Evolutionary conservation across 2,113 vertebrate genomes (phyloP).

Genomic region (Mormoops blainvillei): DNA sequence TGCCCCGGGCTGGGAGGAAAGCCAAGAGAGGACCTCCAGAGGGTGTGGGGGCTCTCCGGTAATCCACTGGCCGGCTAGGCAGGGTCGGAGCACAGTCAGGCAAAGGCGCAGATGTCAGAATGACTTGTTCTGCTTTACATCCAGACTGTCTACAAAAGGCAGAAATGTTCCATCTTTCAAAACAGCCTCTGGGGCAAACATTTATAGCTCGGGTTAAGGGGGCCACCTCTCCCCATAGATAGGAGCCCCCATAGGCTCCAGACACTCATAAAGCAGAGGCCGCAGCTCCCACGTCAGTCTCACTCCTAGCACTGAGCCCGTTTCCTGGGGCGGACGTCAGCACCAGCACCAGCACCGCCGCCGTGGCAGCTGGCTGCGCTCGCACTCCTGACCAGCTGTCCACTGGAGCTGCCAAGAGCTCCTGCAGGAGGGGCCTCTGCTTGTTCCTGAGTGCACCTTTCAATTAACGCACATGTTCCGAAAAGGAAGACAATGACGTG

Average conservation of each 20-base stretch:
- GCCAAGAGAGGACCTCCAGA: neutral
- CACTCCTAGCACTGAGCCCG: neutral
- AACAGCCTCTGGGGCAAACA: neutral
- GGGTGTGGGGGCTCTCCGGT: rapidly evolving
- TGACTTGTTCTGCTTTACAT: neutral
- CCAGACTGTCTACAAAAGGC: neutral
- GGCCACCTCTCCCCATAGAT: too few species aligned
- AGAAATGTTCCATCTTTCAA: neutral
- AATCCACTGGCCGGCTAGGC: neutral
- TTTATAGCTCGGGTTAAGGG: neutral
- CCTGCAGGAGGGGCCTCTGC: neutral
- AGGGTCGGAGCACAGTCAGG: neutral
- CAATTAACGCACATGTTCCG: neutral
- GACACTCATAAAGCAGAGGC: neutral
- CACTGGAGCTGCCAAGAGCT: neutral
- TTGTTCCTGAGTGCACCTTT: neutral
- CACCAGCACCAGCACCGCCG: rapidly evolving
- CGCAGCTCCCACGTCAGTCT: neutral
- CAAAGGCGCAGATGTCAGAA: neutral
- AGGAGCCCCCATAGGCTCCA: neutral
- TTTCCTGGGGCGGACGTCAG: neutral
- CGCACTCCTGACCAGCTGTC: neutral
- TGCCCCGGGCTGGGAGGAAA: neutral
- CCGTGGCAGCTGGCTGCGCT: rapidly evolving
- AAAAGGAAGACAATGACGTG: neutral